Conservation (phyloP, 53 echinoderm and acorn worm species). For the Echinometra lucunter region DNA sequence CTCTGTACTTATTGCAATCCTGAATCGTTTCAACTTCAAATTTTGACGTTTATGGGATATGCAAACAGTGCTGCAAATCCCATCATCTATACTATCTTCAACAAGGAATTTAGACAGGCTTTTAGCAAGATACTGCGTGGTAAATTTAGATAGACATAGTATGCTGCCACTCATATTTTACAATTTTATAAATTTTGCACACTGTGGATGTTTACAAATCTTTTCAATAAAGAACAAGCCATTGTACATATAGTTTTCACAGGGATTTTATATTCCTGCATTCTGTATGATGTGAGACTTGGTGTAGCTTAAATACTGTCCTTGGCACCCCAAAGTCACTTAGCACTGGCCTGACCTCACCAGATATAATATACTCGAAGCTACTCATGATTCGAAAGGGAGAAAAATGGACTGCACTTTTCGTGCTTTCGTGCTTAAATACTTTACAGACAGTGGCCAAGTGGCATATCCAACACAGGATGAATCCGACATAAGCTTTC, state of each 20-base stretch:
- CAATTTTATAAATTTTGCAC: neutral
- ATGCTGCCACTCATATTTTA: neutral
- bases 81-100: conserved; percentile 70
- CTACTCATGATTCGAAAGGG: too few species aligned
- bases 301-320: too few species aligned
- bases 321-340: too few species aligned
- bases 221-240: neutral
- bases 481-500: too few species aligned
- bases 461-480: too few species aligned
- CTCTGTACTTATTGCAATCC: conserved; percentile 38
- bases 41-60: conserved; percentile 68
- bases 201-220: neutral
- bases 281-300: too few species aligned
- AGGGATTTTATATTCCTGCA: too few species aligned
- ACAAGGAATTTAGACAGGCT: conserved; percentile 71
- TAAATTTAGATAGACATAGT: neutral
- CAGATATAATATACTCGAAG: too few species aligned
- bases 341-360: too few species aligned
- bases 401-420: too few species aligned
- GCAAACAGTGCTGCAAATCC: conserved; percentile 71
- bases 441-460: too few species aligned
- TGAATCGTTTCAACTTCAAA: neutral
- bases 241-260: neutral
- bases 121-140: conserved; percentile 54
- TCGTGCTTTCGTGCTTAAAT: too few species aligned